Evolutionary conservation across 2,888 invertebrate species (phyloP), one percentile per base, ranked within the genome.

Genomic region (Melangyna quadrimaculata): DNA sequence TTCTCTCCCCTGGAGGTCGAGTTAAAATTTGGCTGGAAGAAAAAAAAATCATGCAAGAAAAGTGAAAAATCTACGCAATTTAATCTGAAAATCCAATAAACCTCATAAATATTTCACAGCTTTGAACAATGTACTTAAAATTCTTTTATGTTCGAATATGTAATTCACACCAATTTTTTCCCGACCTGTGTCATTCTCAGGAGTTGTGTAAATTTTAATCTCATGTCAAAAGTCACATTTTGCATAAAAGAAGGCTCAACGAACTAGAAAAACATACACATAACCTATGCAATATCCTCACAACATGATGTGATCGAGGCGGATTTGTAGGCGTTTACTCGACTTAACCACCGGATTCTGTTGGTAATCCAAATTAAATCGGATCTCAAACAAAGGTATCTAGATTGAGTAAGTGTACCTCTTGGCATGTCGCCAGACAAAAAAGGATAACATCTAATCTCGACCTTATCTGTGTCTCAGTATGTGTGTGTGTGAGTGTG

Each of bases 321-420:
- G 48, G 71, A 77, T 72, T 87, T 87, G 91, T 91, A 90, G 91
- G 91, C 91, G 91, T 91, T 91, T 90, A 91, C 91, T 89, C 83
- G 90, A 88, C 91, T 91, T 91, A 84, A 91, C 89, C 90, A 89
- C 88, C 89, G 89, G 89, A 90, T 90, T 90, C 88, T 73, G 73
- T 70, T 84, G 88, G 89, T 91, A 91, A 91, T 90, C 91, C 91
- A 91, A 90, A 90, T 90, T 90, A 89, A 90, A 90, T 90, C 90
- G 89, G 90, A 88, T 90, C 88, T 12, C 61, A 72, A 61, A 84
- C 80, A 84, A 80, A 74, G 67, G 72, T 19, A 84, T 80, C 80
- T 84, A 80, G 84, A 84, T 84, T 84, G 84, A 71, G 75, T 84
- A 45, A 19, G 1, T 45, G 19, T 45, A 72, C 80, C 67, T 75